Base-by-base conservation (phyloP, 2,797 vertebrate species). In the Acanthurus leucopareius region DNA sequence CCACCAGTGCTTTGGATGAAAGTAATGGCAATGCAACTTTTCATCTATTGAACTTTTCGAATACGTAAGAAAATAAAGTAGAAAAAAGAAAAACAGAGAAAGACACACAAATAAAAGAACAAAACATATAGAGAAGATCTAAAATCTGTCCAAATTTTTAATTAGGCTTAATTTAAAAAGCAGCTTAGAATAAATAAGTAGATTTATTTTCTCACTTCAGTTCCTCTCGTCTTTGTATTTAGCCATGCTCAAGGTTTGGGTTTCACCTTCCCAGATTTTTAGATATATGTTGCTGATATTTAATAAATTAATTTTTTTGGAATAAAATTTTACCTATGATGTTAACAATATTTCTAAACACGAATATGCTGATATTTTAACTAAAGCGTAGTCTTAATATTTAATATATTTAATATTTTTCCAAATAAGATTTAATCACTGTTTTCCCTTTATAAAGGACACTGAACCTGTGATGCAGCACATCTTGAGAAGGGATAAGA, bases 401-500 rank as follows among this genome's bases (percentile, higher is more conserved):
- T 49, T 49, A n/a, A n/a, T n/a, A n/a, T n/a, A n/a, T n/a, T 48
- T 48, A 14, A 16, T 14, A 16, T 19, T 49, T 49, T 42, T 13
- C 40, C 10, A 13, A 42, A 13, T 42, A 7, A 35, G 32, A 35
- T 6, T 35, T 35, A 35, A 35, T 35, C 32, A 35, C 38, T 25
- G 35, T 22, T 62, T n/a, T 57, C 10, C 48, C 47, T 58, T 45
- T 59, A 64, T 68, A 67, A 60, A 38, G 48, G n/a, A 56, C 56
- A 16, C 4, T 63, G 48, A 70, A 73, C 38, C 14, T 52, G 44
- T 25, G 35, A 35, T 1, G 45, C 20, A 58, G 71, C 35, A 59
- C 51, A 49, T 56, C 49, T 75, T 44, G 17, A 22, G 61, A 15
- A 67, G 56, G 65, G 49, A 60, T 53, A 7, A 19, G 71, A 74